A percentile compares a stretch with the other conserved stretches of the same genome.
These are phyloP conservation scores for Drosophila glabriapex DNA, from an alignment of 2,888 invertebrate genomes.

Conservation along the genomic window DNA sequence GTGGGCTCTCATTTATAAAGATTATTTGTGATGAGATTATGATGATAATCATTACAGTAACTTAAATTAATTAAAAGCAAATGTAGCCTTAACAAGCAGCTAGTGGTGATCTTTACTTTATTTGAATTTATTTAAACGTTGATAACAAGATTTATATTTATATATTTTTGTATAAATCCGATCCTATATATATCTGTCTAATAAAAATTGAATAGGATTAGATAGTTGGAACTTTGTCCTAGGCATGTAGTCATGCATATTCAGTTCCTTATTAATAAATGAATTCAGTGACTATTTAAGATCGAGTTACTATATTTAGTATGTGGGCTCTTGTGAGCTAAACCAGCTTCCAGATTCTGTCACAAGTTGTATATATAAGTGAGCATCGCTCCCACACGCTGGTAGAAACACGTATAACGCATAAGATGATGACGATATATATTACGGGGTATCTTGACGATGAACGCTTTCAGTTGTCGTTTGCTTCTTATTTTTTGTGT, in stretches of 20 bases:
- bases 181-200: neutral
- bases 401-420: neutral
- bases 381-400: neutral
- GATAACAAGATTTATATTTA: too few relatives aligned
- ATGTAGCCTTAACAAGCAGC: neutral
- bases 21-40: neutral
- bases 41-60: neutral
- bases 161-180: neutral
- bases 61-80: neutral
- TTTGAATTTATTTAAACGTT: neutral
- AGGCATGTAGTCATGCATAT: neutral
- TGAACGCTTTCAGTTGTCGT: neutral
- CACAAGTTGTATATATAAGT: neutral
- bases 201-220: neutral
- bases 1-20: neutral
- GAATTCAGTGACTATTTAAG: neutral
- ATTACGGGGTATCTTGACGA: constrained; percentile 18
- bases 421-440: neutral
- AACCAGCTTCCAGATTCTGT: neutral
- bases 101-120: neutral
- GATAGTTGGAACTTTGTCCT: neutral
- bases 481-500: neutral
- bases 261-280: neutral
- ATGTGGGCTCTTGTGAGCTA: neutral
- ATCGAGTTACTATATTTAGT: neutral